Evolutionary conservation across 2,113 vertebrate species (phyloP).

Genomic region (Pampusana beccarii): DNA sequence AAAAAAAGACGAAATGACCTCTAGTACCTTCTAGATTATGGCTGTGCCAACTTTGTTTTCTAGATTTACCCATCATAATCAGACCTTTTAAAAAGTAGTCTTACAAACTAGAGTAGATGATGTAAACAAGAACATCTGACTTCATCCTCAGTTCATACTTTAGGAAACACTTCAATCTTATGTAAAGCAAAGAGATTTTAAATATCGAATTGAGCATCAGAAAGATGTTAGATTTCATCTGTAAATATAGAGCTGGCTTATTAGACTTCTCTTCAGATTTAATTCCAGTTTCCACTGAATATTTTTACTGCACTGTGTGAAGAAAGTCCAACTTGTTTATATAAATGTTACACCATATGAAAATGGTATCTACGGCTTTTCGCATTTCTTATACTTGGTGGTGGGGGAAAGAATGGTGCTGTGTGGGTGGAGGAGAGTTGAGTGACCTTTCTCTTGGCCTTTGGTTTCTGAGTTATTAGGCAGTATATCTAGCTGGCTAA

Average conservation of each 20-base stretch:
- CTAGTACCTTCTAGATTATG: background rate
- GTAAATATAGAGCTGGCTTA: background rate
- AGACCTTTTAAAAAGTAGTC: background rate
- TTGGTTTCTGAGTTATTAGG: background rate
- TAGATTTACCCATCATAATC: background rate
- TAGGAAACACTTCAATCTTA: background rate
- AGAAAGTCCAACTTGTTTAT: background rate
- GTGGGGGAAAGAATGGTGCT: fast-evolving
- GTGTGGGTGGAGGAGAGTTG: background rate
- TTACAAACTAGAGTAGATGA: background rate
- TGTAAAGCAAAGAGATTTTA: background rate
- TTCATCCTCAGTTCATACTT: background rate
- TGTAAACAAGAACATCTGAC: background rate
- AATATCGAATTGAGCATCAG: background rate
- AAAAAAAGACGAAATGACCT: background rate
- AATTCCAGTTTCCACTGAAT: background rate
- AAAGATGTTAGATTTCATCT: background rate
- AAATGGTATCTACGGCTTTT: background rate
- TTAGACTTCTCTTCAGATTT: background rate
- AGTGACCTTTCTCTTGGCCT: background rate
- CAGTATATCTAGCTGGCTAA: background rate
- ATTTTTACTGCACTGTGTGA: background rate
- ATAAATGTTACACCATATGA: background rate
- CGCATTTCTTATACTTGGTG: background rate
- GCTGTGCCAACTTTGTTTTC: background rate